phyloP scores from a whole-genome alignment of 2,113 vertebrate genomes.

The Opisthocomus hoazin region DNA sequence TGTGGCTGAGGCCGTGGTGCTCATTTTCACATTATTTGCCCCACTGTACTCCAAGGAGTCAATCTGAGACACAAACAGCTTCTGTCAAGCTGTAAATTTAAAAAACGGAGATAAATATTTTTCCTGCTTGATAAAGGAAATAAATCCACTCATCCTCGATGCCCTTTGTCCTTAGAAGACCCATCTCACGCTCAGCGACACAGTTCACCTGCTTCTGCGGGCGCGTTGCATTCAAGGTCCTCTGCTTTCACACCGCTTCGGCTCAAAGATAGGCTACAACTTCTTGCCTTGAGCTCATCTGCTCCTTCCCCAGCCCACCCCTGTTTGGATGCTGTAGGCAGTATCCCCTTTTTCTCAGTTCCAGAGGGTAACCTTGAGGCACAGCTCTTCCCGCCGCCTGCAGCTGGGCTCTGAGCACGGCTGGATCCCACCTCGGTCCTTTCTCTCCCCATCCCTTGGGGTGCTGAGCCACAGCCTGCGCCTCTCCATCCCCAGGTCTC shows the following conservation, averaged over 20 bases:
- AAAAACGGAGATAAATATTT: neutral
- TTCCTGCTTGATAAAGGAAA: constrained; percentile 10
- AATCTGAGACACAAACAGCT: neutral
- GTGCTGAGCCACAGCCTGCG: neutral
- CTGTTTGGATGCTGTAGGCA: neutral
- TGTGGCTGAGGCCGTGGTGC: neutral
- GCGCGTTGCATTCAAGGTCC: accelerated
- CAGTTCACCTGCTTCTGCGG: neutral
- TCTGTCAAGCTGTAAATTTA: neutral
- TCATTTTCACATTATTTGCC: neutral
- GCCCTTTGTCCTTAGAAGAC: neutral
- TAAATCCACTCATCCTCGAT: neutral
- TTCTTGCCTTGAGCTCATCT: neutral
- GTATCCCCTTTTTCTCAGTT: neutral
- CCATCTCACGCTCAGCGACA: neutral
- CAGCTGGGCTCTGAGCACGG: accelerated
- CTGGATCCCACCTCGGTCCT: neutral
- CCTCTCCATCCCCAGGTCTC: neutral
- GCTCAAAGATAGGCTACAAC: neutral
- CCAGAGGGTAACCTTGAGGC: neutral
- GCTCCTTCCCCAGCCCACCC: neutral
- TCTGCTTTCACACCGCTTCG: neutral
- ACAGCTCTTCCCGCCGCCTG: neutral
- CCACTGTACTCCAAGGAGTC: neutral
- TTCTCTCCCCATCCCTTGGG: neutral